Evolutionary conservation across 1,140 invertebrate species (phyloP).

Genomic region (Leptinotarsa undecemlineata): DNA sequence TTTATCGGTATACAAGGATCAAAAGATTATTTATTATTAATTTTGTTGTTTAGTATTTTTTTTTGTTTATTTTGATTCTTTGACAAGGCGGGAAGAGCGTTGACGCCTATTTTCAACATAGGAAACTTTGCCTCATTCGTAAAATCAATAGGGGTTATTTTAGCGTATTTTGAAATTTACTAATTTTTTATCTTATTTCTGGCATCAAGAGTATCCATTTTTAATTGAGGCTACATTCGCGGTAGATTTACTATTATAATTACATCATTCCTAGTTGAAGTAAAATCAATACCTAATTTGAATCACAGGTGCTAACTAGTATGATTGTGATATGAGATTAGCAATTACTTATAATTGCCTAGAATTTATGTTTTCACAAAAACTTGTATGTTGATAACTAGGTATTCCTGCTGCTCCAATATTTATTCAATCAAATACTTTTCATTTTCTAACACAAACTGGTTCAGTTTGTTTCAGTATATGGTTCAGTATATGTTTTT

Average conservation of each 20-base stretch:
- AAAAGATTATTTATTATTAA: too few relatives aligned
- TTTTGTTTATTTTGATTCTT: conserved; percentile 43
- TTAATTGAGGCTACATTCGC: neutral
- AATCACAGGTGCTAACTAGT: conserved; percentile 25
- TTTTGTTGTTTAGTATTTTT: neutral
- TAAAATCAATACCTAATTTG: conserved; percentile 28
- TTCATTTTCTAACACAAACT: too few relatives aligned
- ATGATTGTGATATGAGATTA: neutral
- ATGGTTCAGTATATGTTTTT: too few relatives aligned
- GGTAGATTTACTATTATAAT: conserved; percentile 10
- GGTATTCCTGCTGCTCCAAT: too few relatives aligned
- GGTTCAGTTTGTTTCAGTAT: too few relatives aligned
- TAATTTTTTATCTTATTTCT: conserved; percentile 15
- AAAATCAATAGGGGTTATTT: conserved; percentile 32
- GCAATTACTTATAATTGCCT: neutral
- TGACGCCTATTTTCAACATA: conserved; percentile 19
- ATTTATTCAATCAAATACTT: too few relatives aligned
- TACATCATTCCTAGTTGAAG: conserved; percentile 20
- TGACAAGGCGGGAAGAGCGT: conserved; percentile 43
- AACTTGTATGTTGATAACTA: too few relatives aligned
- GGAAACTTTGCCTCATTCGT: conserved; percentile 25
- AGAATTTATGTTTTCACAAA: too few relatives aligned
- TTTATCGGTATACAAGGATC: neutral
- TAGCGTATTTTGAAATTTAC: conserved; percentile 25
- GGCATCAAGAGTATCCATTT: conserved; percentile 11